Base-by-base conservation (phyloP, 37 sponge, comb jelly and placozoan species). In the Dysidea cf. avara region DNA sequence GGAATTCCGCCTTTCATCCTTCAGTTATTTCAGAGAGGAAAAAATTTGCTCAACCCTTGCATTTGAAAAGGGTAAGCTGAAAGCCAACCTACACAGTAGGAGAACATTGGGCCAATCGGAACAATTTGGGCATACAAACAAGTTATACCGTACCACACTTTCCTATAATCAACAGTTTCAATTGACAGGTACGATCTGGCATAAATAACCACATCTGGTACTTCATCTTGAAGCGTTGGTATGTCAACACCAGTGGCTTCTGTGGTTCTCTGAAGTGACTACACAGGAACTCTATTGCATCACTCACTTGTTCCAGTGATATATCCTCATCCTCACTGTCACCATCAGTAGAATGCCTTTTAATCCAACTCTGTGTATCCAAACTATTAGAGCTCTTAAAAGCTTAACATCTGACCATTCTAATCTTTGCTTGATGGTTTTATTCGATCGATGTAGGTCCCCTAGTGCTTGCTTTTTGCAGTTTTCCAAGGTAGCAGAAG, bases 101-200 rank as follows among this genome's bases (percentile, higher is more conserved):
- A 85, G 72, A 14, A 73, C 40, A 54, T 77, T 73, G 34, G 83
- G 60, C 79, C 86, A 85, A 28, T 59, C 78, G 22, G 53, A 9
- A 5, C 57, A 71, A 66, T 78, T 80, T 49, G 68, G 75, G 33
- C 61, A 39, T 1, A 70, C 57, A 33, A 61, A 47, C 39, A 86
- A 69, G 66, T 86, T 86, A n/a, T n/a, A n/a, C n/a, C n/a, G 75
- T 78, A 79, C 83, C 83, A 83, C 30, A 83, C 70, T 25, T 75
- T 75, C 31, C 70, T 29, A 39, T 75, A 75, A 22, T 58, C 60
- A 30, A 46, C 51, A 20, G 11, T 16, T n/a, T 58, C 24, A 7
- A 61, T 39, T 26, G 50, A 21, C 64, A 77, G 53, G 50, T 84
- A 84, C 48, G 33, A 58, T 34, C 79, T 31, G 25, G 66, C 33